Base-by-base conservation (phyloP, 2,888 invertebrate genomes). In the Norana najaformis region DNA sequence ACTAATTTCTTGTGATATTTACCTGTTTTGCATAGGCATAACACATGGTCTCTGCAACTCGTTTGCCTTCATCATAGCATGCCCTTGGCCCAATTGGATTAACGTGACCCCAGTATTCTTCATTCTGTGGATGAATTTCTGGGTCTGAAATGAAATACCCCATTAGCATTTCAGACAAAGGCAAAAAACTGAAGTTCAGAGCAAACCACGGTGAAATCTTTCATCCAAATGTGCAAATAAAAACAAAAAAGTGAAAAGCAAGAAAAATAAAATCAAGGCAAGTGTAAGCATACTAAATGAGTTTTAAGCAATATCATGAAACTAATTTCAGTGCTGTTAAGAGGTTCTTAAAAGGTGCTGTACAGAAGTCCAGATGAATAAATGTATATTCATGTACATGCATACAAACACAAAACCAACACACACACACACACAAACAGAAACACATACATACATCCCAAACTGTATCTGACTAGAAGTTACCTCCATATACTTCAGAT, bases 1-100 rank as follows among this genome's bases (percentile, higher is more conserved):
- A 88, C 37, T 13, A 3, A 88, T 38, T 38, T 37, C 20, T 38
- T 11, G 34, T 4, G 11, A 35, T 41, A 34, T 89, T 83, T 90
- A 95, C 95, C 94, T 96, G 99, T 94, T 98, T 98, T n/a, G 97
- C 97, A 95, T 99, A 99, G 0, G 99, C 98, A 95, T 98, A 99
- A 92, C 97, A 97, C 90, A 99, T 96, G 0, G 99, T 98, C 95
- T 99, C 99, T 0, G 99, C 97, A 0, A 99, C 98, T 90, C 99
- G 96, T 95, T 99, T 99, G n/a, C 99, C 99, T 95, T 99, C 99
- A 94, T 99, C 99, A 94, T 99, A 99, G 95, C 99, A 99, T 0
- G 99, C 98, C 91, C 99, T 92, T 0, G 96, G 96, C 18, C 96
- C 96, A 93, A 99, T 99, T 14, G 99, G 99, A 96, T 99, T 99